These are phyloP conservation scores for Nesometra sesokonis DNA, from an alignment of 35 echinoderm and acorn worm genomes.

Conservation along the genomic window DNA sequence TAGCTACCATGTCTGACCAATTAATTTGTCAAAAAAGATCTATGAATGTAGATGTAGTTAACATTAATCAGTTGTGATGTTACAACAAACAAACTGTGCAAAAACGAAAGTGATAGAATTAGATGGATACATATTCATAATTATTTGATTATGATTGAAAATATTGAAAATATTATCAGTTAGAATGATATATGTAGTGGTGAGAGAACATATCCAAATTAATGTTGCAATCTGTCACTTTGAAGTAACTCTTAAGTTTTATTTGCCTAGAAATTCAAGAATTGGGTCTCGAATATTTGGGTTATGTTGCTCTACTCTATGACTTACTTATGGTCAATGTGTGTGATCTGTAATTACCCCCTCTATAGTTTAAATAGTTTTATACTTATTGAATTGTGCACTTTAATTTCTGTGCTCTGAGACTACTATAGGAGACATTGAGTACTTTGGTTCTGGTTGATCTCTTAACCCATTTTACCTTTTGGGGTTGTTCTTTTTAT, in stretches of 20 bases:
- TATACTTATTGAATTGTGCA: neutral
- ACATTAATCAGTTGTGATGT: neutral
- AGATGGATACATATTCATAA: neutral
- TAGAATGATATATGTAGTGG: neutral
- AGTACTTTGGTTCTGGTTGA: too few species aligned
- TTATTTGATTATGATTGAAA: constrained; percentile 1
- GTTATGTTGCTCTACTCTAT: neutral
- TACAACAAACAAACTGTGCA: neutral
- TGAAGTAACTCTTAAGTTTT: neutral
- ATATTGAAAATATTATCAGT: neutral
- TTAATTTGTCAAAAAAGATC: neutral
- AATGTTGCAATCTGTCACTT: neutral
- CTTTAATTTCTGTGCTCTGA: too few species aligned
- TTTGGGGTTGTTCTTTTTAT: too few species aligned
- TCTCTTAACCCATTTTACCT: too few species aligned
- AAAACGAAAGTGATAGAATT: neutral
- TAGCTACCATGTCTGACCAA: neutral
- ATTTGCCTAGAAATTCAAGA: neutral
- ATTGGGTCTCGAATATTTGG: neutral
- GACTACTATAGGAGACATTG: too few species aligned
- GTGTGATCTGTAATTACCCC: neutral
- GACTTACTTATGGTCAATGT: neutral
- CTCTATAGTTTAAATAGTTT: neutral
- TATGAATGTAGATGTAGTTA: neutral
- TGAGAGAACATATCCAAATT: neutral